Percentiles rank a stretch among this genome's conserved stretches.
These are phyloP conservation scores for Ischnura elegans DNA, from an alignment of 2,888 invertebrate genomes.

Conservation along the genomic window DNA sequence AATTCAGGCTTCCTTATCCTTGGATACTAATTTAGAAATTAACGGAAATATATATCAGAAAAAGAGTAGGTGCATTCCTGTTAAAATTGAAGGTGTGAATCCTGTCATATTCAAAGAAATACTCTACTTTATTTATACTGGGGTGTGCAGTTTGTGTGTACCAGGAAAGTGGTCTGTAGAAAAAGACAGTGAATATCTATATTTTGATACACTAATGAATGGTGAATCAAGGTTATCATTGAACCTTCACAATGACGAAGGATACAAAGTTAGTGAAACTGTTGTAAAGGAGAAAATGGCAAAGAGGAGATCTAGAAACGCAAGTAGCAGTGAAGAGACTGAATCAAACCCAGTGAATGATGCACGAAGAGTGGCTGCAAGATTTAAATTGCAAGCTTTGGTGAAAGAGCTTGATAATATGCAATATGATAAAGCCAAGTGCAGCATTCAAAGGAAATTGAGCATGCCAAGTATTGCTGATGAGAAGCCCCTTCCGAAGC, in stretches of 20 bases:
- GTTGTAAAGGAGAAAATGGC: neutral
- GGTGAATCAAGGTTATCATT: neutral
- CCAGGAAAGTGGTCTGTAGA: constrained; percentile 78
- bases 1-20: neutral
- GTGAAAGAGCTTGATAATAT: neutral
- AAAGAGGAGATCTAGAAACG: neutral
- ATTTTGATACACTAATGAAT: neutral
- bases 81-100: constrained; percentile 80
- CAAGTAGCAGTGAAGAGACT: neutral
- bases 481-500: constrained; percentile 73
- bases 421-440: neutral
- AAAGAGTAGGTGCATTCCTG: constrained; percentile 74
- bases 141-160: constrained; percentile 82
- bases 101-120: constrained; percentile 86
- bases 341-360: constrained; percentile 38
- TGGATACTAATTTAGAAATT: neutral
- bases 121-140: constrained; percentile 86
- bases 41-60: neutral
- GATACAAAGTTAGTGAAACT: neutral
- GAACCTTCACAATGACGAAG: neutral
- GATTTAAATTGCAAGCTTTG: neutral
- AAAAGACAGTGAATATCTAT: constrained; percentile 43
- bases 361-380: constrained; percentile 11
- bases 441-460: neutral
- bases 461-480: neutral